A percentile compares a stretch with the other conserved stretches of the same genome.
Evolutionary conservation across 1,140 invertebrate species (phyloP).

Genomic region (Trichogramma pretiosum): DNA sequence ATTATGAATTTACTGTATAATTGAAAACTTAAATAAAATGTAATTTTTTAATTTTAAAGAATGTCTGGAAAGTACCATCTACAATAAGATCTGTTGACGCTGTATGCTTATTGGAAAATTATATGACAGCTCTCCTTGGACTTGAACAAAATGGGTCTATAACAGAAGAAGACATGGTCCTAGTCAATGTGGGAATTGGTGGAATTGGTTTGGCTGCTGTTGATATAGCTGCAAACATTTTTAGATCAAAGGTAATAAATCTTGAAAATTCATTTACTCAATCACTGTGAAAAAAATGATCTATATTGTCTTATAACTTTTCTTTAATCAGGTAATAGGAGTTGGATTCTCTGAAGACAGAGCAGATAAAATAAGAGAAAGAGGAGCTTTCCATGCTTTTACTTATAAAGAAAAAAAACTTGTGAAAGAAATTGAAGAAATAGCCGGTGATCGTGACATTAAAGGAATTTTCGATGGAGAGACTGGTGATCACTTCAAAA

Average conservation of each 20-base stretch:
- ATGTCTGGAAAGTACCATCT: constrained; percentile 50
- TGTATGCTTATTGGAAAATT: constrained; percentile 48
- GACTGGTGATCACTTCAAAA: constrained; percentile 50
- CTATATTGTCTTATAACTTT: constrained; percentile 13
- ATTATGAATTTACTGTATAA: neutral
- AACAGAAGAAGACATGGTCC: constrained; percentile 46
- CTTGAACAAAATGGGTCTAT: constrained; percentile 47
- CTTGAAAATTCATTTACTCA: neutral
- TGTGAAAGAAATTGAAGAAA: constrained; percentile 44
- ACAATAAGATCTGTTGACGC: constrained; percentile 41
- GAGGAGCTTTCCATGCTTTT: constrained; percentile 53
- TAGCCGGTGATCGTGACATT: constrained; percentile 49
- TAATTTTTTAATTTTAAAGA: constrained; percentile 36
- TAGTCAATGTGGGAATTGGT: constrained; percentile 53
- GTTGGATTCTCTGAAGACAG: constrained; percentile 51
- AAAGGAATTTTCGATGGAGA: constrained; percentile 52
- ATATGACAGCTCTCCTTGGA: constrained; percentile 51
- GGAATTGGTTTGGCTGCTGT: constrained; percentile 53
- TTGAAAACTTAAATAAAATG: too few species aligned
- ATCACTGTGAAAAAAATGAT: too few species aligned
- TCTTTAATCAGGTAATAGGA: constrained; percentile 49
- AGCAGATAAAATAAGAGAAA: constrained; percentile 45
- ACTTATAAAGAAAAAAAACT: constrained; percentile 49
- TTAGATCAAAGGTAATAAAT: constrained; percentile 46
- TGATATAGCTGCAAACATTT: constrained; percentile 55